phyloP scores from a whole-genome alignment of 2,113 vertebrate species.

The Hippocampus barbouri region DNA sequence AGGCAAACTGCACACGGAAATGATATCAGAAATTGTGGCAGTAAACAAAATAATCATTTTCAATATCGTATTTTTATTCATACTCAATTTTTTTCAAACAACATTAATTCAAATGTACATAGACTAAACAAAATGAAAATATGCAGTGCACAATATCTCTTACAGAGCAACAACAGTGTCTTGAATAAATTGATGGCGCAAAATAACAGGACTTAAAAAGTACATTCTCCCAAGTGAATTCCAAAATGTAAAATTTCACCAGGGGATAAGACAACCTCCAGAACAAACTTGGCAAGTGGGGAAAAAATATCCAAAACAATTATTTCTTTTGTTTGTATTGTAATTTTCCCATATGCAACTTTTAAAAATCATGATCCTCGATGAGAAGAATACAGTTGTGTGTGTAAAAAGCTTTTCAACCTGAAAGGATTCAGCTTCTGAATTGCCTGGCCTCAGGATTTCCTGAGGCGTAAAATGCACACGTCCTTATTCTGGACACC shows the following conservation, averaged over 20 bases:
- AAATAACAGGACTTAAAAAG: not conserved
- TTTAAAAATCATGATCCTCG: not conserved
- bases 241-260: not conserved
- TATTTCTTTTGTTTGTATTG: not conserved
- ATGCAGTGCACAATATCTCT: not conserved
- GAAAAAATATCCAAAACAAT: too few relatives aligned
- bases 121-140: not conserved
- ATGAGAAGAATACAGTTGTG: not conserved
- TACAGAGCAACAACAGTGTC: not conserved
- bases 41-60: not conserved
- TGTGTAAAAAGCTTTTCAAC: not conserved
- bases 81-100: not conserved
- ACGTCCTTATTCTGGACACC: not conserved
- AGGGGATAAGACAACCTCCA: not conserved
- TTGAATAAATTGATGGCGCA: not conserved
- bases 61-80: not conserved
- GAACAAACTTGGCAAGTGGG: not conserved
- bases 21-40: not conserved
- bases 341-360: not conserved
- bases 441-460: not conserved
- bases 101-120: not conserved
- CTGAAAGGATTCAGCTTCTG: not conserved
- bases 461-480: not conserved
- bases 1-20: not conserved
- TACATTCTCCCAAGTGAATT: not conserved